Conservation (phyloP, 2,113 vertebrate genomes). For the Gymnarchus niloticus region DNA sequence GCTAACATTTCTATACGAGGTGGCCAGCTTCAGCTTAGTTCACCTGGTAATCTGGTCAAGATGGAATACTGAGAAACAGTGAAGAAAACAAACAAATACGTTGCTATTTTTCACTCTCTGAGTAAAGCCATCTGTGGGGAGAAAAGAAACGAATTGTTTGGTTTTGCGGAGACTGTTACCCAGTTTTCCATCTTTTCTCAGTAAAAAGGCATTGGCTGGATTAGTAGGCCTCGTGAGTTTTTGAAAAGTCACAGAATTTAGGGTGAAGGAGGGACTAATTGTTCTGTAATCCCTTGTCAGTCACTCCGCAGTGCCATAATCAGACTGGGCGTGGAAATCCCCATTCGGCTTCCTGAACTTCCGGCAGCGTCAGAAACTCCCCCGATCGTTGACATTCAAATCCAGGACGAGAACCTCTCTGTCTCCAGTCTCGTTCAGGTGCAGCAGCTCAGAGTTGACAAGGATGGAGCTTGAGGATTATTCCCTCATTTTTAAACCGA, state of each 20-base stretch:
- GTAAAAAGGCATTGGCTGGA: background rate
- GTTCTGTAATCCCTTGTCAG: background rate
- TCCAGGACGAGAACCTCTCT: conserved; percentile 36
- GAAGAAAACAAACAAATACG: background rate
- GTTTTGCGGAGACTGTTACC: background rate
- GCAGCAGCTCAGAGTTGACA: conserved; percentile 35
- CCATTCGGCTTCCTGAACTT: background rate
- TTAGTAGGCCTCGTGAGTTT: background rate
- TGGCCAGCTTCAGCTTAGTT: background rate
- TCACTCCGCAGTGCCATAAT: background rate
- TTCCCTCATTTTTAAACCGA: conserved; percentile 17
- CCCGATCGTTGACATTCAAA: conserved; percentile 24
- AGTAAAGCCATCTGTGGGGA: background rate
- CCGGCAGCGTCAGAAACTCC: background rate
- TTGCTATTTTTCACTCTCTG: background rate
- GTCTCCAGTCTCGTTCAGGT: conserved; percentile 45
- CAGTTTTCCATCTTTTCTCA: background rate
- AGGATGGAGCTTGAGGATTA: conserved; percentile 44
- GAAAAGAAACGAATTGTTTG: background rate
- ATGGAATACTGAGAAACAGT: background rate
- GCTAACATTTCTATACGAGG: background rate
- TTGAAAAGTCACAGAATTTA: background rate
- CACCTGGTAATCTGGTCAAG: background rate
- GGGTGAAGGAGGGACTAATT: background rate
- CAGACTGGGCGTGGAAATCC: background rate